A percentile compares a stretch with the other conserved stretches of the same genome.
Conservation (phyloP, 1,140 invertebrate species). For the Medauroidea extradentata region DNA sequence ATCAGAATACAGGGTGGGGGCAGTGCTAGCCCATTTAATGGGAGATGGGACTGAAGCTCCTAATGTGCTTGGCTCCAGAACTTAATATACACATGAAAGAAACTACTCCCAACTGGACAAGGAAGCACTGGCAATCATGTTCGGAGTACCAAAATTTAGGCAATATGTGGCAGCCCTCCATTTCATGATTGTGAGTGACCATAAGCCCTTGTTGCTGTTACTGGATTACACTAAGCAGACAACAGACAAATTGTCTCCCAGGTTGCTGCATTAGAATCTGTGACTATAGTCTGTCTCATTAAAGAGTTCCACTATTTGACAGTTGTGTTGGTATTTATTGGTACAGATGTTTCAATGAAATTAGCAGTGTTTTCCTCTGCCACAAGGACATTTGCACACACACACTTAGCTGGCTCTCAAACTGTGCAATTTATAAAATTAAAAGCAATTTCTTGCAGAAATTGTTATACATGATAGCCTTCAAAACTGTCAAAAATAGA, state of each 20-base stretch:
- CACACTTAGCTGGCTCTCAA: too few species aligned
- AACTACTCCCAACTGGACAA: conserved; percentile 46
- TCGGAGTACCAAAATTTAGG: conserved; percentile 22
- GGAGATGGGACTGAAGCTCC: conserved; percentile 28
- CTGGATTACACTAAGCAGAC: neutral
- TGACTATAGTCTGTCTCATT: too few species aligned
- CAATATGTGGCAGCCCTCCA: conserved; percentile 7
- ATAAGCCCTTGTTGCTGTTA: conserved; percentile 33
- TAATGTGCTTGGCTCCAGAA: conserved; percentile 33
- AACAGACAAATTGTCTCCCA: neutral
- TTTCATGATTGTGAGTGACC: conserved; percentile 40
- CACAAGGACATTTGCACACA: too few species aligned
- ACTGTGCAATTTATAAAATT: too few species aligned
- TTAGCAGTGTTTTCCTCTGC: too few species aligned
- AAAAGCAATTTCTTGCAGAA: too few species aligned
- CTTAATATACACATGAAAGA: conserved; percentile 28
- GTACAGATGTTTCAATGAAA: too few species aligned
- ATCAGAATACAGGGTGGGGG: conserved; percentile 32
- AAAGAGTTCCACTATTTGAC: too few species aligned
- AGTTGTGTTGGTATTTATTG: too few species aligned
- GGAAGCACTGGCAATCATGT: conserved; percentile 42
- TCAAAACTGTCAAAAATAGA: too few species aligned
- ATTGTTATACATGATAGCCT: too few species aligned
- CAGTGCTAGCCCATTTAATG: conserved; percentile 33
- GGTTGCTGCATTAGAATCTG: neutral